These are phyloP conservation scores for Microcebus lehilahytsara DNA, from an alignment of 2,113 vertebrate species.

Conservation along the genomic window DNA sequence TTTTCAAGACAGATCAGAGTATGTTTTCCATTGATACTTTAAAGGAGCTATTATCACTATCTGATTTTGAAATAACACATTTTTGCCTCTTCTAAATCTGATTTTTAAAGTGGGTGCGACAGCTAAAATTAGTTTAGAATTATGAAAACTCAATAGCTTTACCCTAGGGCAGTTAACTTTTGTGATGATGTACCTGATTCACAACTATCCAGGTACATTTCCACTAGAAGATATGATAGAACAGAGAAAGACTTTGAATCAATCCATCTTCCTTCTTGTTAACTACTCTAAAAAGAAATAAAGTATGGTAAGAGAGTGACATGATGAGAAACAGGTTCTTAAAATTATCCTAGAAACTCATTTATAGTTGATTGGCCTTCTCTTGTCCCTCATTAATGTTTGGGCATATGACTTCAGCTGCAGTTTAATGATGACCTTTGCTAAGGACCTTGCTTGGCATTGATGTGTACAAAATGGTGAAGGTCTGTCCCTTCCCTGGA, in stretches of 20 bases:
- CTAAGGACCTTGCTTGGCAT: neutral
- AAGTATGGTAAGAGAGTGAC: neutral
- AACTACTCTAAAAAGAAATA: neutral
- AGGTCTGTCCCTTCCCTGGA: neutral
- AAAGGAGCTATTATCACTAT: conserved; percentile 39
- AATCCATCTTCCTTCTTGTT: neutral
- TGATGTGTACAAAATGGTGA: neutral
- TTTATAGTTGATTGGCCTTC: neutral
- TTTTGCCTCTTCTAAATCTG: conserved; percentile 53
- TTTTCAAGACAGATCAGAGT: conserved; percentile 63
- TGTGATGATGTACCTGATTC: neutral
- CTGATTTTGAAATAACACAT: conserved; percentile 53
- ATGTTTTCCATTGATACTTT: conserved; percentile 55
- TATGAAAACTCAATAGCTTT: conserved; percentile 37
- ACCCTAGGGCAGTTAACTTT: neutral
- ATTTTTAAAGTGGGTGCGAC: conserved; percentile 37
- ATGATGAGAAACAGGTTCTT: neutral
- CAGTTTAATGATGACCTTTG: neutral
- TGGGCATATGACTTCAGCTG: neutral
- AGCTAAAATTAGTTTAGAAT: conserved; percentile 48
- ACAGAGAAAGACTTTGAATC: neutral
- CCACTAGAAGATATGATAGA: neutral
- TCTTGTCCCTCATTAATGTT: neutral
- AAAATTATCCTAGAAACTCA: neutral
- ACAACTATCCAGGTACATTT: conserved; percentile 7